Evolutionary conservation across 2,797 vertebrate genomes (phyloP).

Genomic region (Micropoecilia bifurca): DNA sequence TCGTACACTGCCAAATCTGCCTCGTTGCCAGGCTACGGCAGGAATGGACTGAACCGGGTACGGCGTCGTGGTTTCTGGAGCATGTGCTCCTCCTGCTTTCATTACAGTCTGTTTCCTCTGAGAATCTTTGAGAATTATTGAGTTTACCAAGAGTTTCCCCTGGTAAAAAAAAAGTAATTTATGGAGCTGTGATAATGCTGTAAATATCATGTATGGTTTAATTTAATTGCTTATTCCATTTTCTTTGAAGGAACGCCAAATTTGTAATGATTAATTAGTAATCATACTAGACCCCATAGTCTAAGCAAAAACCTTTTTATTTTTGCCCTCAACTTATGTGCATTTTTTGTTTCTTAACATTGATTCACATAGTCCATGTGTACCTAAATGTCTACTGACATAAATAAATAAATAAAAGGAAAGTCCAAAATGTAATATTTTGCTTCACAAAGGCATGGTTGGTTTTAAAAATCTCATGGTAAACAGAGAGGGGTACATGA

Average conservation of each 20-base stretch:
- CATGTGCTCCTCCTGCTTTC: background rate
- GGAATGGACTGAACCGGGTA: slow-evolving; percentile 91
- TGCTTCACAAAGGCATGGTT: background rate
- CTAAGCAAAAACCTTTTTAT: background rate
- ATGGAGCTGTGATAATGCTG: background rate
- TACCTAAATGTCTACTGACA: background rate
- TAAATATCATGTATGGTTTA: background rate
- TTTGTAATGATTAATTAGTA: background rate
- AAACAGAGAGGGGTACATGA: background rate
- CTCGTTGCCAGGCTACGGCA: slow-evolving; percentile 94
- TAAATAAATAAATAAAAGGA: background rate
- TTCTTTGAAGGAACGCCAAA: background rate
- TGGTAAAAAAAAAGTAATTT: background rate
- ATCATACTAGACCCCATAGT: background rate
- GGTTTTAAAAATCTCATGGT: background rate
- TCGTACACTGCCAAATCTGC: slow-evolving; percentile 93
- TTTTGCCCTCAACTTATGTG: background rate
- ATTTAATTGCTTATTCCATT: background rate
- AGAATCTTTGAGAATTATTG: slow-evolving; percentile 3
- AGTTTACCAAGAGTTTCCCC: background rate
- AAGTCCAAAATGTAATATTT: background rate
- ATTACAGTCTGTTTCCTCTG: background rate
- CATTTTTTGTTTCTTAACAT: background rate
- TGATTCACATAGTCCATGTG: background rate
- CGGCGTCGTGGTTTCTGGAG: slow-evolving; percentile 46